Evolutionary conservation across 2,888 invertebrate genomes (phyloP), one percentile per base, ranked within the genome.

Genomic region (Rhingia rostrata): DNA sequence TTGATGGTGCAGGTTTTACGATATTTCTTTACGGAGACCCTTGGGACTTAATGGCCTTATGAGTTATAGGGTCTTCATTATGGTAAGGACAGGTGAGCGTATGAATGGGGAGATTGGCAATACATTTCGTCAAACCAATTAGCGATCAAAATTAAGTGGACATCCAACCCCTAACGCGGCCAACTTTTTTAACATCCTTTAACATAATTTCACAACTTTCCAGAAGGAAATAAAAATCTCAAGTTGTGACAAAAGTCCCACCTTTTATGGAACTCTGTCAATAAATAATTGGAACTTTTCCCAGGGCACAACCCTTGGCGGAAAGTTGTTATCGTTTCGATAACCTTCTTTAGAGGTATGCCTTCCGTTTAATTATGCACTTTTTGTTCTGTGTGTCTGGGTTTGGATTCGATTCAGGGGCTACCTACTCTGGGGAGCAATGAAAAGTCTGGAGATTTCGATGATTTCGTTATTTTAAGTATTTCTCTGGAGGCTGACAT

Each of bases 271-370:
- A 43, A 10, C 47, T 49, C 22, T 35, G 35, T 22, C 7, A 54
- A 47, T 64, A 74, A 64, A 56, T 47, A 49, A 63, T 73, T 64
- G 37, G 5, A 22, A 41, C n/a, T 41, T 33, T 49, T 49, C 56
- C 74, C 56, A 12, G 4, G 39, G 10, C 56, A 14, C 35, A 7
- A 41, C 7, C 10, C 9, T 32, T 32, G 32, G 41, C 6, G 22
- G 35, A 35, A 37, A 47, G 35, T 47, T 35, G 35, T 63, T 63
- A 35, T 63, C 47, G 35, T 41, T 39, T 41, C 5, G 30, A 30
- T 51, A 39, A 30, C 30, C 37, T 49, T 33, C 33, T 47, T 39
- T 49, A 37, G 32, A 39, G 51, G 39, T 51, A 51, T 64, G 51
- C 32, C 39, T 64, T 22, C 12, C 49, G 30, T 64, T 64, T 64